Evolutionary conservation across 1,140 invertebrate genomes (phyloP).

Genomic region (Bombyx mandarina): DNA sequence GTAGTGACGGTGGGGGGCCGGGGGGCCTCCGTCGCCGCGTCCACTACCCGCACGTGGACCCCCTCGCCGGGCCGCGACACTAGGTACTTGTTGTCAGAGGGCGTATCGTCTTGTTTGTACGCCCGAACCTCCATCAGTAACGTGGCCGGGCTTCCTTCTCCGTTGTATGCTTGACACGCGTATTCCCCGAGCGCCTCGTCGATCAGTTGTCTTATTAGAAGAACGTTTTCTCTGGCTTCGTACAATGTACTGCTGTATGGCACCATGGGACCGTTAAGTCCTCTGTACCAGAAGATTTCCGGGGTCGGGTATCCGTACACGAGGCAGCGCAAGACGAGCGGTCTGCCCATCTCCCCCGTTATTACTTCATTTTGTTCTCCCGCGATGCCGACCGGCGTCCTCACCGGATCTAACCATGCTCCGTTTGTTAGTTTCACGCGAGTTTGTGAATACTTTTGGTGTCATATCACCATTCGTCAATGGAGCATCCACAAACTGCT

Average conservation of each 20-base stretch:
- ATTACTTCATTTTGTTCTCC: constrained; percentile 74
- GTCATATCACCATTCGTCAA: not conserved
- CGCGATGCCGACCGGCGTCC: constrained; percentile 63
- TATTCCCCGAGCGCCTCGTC: constrained; percentile 84
- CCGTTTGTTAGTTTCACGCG: constrained; percentile 42
- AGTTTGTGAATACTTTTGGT: constrained; percentile 30
- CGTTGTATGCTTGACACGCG: constrained; percentile 90
- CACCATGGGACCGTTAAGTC: constrained; percentile 74
- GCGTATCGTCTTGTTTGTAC: constrained; percentile 73
- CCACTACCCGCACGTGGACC: constrained; percentile 8
- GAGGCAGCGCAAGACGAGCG: constrained; percentile 82
- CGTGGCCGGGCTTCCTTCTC: constrained; percentile 80
- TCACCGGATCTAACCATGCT: constrained; percentile 66
- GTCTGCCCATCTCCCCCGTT: constrained; percentile 79
- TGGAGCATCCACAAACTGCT: constrained; percentile 22
- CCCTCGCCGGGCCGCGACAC: constrained; percentile 29
- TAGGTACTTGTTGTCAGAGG: constrained; percentile 46
- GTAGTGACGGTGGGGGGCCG: constrained; percentile 5
- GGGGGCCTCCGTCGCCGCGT: not conserved
- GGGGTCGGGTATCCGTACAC: constrained; percentile 87
- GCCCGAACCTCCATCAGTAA: constrained; percentile 82
- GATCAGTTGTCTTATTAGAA: constrained; percentile 80
- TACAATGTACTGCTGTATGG: constrained; percentile 80
- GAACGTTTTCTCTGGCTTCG: constrained; percentile 81
- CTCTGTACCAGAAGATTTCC: constrained; percentile 88